Evolutionary conservation across 2,113 vertebrate genomes (phyloP).

Genomic region (Callipepla squamata): DNA sequence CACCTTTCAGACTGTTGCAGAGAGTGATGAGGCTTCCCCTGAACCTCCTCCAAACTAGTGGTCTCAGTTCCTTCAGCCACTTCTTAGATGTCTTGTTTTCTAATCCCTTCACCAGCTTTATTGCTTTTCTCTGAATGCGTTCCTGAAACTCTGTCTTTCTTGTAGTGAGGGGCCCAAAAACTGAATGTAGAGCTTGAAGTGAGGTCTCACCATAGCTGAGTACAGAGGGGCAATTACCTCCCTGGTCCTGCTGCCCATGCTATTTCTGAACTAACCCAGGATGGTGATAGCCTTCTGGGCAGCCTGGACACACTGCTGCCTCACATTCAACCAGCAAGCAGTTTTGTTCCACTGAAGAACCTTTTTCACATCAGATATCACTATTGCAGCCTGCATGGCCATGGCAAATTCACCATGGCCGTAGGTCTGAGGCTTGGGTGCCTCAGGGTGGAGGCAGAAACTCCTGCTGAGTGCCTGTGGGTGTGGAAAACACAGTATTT

Average conservation of each 20-base stretch:
- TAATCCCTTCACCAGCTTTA: neutral
- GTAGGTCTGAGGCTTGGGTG: neutral
- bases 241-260: neutral
- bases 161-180: neutral
- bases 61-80: neutral
- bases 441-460: neutral
- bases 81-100: neutral
- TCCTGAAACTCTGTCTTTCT: neutral
- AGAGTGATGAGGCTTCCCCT: neutral
- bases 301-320: neutral
- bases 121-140: neutral
- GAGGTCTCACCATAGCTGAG: neutral
- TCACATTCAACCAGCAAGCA: neutral
- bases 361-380: neutral
- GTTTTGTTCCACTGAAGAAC: neutral
- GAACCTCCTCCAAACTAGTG: neutral
- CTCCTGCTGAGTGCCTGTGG: neutral
- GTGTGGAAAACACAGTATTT: neutral
- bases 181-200: neutral
- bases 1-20: neutral
- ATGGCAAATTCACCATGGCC: rapidly evolving
- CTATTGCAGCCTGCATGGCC: neutral
- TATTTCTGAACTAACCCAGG: neutral
- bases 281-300: neutral
- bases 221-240: neutral